These are phyloP conservation scores for Holocentrus rufus DNA, from an alignment of 2,797 vertebrate genomes.

Conservation along the genomic window DNA sequence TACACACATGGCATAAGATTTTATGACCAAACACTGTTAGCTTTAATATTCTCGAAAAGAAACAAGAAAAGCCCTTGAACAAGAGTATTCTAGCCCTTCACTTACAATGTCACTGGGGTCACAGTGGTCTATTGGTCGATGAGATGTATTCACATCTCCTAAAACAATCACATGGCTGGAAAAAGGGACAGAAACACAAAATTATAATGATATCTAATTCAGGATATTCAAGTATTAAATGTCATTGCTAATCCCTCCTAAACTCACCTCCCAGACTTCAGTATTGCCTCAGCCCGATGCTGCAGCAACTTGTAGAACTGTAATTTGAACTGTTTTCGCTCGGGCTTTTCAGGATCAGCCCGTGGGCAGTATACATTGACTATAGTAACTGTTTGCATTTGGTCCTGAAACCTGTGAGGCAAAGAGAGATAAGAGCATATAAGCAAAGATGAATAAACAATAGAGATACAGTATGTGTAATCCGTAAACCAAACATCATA, in stretches of 20 bases:
- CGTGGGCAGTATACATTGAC: slow-evolving; percentile 93
- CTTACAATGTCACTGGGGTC: slow-evolving; percentile 87
- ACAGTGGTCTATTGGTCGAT: slow-evolving; percentile 89
- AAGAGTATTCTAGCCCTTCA: slow-evolving; percentile 24
- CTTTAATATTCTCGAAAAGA: background rate
- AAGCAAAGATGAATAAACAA: background rate
- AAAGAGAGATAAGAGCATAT: background rate
- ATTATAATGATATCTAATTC: background rate
- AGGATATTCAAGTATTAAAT: background rate
- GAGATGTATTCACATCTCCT: slow-evolving; percentile 92
- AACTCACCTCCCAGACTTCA: slow-evolving; percentile 83
- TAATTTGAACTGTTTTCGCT: slow-evolving; percentile 87
- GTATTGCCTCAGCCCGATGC: slow-evolving; percentile 84
- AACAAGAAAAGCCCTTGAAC: background rate
- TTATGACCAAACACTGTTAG: background rate
- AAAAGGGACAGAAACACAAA: slow-evolving; percentile 26
- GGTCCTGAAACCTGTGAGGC: slow-evolving; percentile 72
- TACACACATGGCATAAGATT: background rate
- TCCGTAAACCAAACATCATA: background rate
- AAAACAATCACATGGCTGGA: slow-evolving; percentile 89
- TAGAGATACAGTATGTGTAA: background rate
- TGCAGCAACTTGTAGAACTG: slow-evolving; percentile 89
- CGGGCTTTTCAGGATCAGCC: slow-evolving; percentile 90
- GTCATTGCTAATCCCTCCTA: background rate
- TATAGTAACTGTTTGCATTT: slow-evolving; percentile 81